Evolutionary conservation across 2,888 invertebrate genomes (phyloP).

Genomic region (Parnassius glacialis): DNA sequence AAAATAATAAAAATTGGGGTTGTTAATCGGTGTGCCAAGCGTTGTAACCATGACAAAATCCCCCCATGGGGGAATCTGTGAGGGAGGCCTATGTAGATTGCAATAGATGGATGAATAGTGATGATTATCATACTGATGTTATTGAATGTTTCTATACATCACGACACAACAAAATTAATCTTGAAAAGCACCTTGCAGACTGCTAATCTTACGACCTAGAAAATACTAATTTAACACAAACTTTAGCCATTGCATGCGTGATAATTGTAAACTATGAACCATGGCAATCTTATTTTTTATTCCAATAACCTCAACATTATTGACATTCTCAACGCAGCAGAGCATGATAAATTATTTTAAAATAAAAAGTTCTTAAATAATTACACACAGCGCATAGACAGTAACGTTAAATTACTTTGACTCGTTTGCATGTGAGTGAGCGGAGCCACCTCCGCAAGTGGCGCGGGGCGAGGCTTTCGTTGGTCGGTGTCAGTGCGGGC

Average conservation of each 20-base stretch:
- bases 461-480: conserved; percentile 66
- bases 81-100: too few relatives aligned
- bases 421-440: conserved; percentile 52
- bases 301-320: conserved; percentile 13
- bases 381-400: conserved; percentile 24
- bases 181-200: too few relatives aligned
- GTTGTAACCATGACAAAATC: too few relatives aligned
- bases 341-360: conserved; percentile 11
- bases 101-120: too few relatives aligned
- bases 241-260: conserved; percentile 7
- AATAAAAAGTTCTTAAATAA: conserved; percentile 19
- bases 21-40: too few relatives aligned
- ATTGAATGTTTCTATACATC: too few relatives aligned
- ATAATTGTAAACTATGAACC: background rate
- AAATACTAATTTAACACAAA: background rate
- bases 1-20: too few relatives aligned
- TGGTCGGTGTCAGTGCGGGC: conserved; percentile 66
- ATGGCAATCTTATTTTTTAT: conserved; percentile 2
- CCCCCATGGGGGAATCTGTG: too few relatives aligned
- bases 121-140: too few relatives aligned
- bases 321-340: conserved; percentile 12
- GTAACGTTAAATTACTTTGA: conserved; percentile 44
- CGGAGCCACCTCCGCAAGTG: conserved; percentile 48
- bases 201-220: too few relatives aligned
- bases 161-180: too few relatives aligned